Evolutionary conservation across 2,888 invertebrate species (phyloP), one percentile per base, ranked within the genome.

Genomic region (Folsomia candida): DNA sequence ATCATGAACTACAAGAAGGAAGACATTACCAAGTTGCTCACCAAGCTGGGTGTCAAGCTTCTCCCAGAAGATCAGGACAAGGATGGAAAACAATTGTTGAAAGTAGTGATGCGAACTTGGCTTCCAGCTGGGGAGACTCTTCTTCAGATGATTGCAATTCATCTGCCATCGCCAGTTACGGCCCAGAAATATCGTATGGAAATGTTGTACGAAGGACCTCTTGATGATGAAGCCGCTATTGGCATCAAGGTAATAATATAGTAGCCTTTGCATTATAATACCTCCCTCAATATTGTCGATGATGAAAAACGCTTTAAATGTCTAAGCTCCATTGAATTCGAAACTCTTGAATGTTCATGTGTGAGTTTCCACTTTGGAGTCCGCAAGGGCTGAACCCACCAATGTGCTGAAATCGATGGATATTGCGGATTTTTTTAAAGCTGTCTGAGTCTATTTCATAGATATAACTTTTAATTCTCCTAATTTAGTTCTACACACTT

Each of bases 111-210:
- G 98, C 91, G 98, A 81, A 93, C 93, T 75, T 99, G 99, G 99
- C 87, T 99, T 85, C 99, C 99, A 69, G 99, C 99, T 83, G 99
- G 99, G 81, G 98, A 99, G 85, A 96, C 99, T 82, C 87, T 99
- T 82, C 93, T 99, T 86, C 97, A 99, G 89, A 99, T 99, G 99
- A 99, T 99, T 86, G 95, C 97, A 86, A 97, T 99, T 84, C 99
- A 99, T 84, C 87, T 99, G 84, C 99, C 99, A 73, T 99, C 98
- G 28, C 99, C 99, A 2, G 98, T 99, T 67, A 94, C 94, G 72
- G 98, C 99, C 68, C 99, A 99, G 86, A 94, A 92, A 84, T 99
- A 99, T 88, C 91, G 99, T 86, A 96, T 96, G 93, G 98, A 99
- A 87, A 92, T 98, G 93, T 87, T 99, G 85, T 99, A 99, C 85